Evolutionary conservation across 2,888 invertebrate species (phyloP).

Genomic region (Torymus tubicola): DNA sequence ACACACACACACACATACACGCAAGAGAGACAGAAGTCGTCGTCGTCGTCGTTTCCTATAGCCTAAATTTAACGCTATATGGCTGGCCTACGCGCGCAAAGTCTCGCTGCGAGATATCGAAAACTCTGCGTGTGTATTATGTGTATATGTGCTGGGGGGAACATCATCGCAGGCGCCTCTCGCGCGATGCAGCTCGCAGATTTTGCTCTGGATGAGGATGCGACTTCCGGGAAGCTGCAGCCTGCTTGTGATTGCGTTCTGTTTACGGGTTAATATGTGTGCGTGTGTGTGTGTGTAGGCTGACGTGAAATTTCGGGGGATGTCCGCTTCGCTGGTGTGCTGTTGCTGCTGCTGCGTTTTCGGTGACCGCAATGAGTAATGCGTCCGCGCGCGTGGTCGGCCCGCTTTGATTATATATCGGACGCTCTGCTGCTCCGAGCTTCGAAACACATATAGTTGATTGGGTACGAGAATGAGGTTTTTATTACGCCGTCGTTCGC

Average conservation of each 20-base stretch:
- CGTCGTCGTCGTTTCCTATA: constrained; percentile 23
- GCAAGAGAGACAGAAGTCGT: not conserved
- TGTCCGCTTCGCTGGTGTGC: not conserved
- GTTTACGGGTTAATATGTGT: too few relatives aligned
- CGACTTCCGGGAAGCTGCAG: constrained; percentile 32
- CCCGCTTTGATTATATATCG: too few relatives aligned
- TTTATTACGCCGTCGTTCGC: too few relatives aligned
- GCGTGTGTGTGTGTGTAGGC: not conserved
- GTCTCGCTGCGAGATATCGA: too few relatives aligned
- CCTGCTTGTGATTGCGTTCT: too few relatives aligned
- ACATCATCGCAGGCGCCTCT: too few relatives aligned
- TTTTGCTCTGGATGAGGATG: constrained; percentile 21
- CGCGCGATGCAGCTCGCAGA: not conserved
- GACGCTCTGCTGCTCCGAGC: too few relatives aligned
- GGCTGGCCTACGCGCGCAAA: constrained; percentile 9
- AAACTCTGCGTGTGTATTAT: too few relatives aligned
- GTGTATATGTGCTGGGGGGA: too few relatives aligned
- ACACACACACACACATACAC: too few relatives aligned
- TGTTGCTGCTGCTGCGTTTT: not conserved
- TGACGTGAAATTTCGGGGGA: not conserved
- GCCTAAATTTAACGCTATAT: constrained; percentile 46
- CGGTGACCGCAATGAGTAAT: constrained; percentile 15
- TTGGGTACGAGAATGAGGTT: too few relatives aligned
- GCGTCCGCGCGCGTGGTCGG: not conserved
- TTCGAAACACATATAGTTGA: too few relatives aligned